Evolutionary conservation across 2,888 invertebrate genomes (phyloP).

Genomic region (Nematopogon swammerdamellus): DNA sequence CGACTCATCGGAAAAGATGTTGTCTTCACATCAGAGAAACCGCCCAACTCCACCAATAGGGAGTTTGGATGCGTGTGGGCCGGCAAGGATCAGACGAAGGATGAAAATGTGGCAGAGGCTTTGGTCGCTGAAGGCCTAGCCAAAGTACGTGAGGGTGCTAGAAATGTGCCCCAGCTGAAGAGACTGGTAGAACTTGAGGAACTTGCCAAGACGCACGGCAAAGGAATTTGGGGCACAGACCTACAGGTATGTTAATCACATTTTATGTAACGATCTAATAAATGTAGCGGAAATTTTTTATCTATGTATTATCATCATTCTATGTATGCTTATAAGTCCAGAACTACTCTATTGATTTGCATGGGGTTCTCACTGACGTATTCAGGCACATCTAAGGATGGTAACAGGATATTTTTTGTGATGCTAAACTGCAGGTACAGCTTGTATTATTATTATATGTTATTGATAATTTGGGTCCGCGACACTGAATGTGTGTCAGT

Average conservation of each 20-base stretch:
- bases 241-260: conserved; percentile 23
- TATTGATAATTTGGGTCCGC: no score
- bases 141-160: conserved; percentile 63
- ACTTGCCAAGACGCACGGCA: conserved; percentile 80
- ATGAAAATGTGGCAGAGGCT: conserved; percentile 85
- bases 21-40: conserved; percentile 78
- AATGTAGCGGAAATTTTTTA: conserved; percentile 10
- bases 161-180: conserved; percentile 61
- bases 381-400: no score
- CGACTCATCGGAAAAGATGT: conserved; percentile 91
- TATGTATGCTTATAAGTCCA: no score
- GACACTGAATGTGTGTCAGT: no score
- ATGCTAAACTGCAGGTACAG: no score
- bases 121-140: conserved; percentile 89
- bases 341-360: no score
- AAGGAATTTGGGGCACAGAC: conserved; percentile 73
- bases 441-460: no score
- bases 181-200: conserved; percentile 84
- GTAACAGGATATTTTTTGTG: no score
- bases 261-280: conserved; percentile 3
- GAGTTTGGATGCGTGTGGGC: conserved; percentile 82
- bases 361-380: no score
- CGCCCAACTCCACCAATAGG: conserved; percentile 78
- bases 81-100: conserved; percentile 73
- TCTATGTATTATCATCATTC: no score